Base-by-base conservation (phyloP, 2,797 vertebrate genomes). In the Xiphophorus birchmanni region DNA sequence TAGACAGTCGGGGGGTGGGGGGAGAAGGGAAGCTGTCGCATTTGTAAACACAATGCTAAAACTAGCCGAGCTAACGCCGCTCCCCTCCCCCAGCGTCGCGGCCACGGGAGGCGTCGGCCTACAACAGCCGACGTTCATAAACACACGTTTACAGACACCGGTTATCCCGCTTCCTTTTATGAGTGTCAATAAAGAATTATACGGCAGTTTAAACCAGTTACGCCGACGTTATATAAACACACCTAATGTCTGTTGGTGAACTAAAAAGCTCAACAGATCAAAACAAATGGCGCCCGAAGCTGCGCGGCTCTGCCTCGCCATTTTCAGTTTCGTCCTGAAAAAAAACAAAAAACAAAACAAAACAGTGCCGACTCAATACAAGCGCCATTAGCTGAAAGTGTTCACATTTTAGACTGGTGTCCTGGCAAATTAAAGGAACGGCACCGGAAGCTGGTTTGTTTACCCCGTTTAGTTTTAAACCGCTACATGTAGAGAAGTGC, bases 21-120 rank as follows among this genome's bases (percentile, higher is more conserved):
- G 15, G 2, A 1, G 2, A 10, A 54, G 52, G 23, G 9, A 54
- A 26, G 52, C 23, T 26, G 35, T 17, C 26, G 35, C 8, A 2
- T n/a, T n/a, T 9, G 52, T 21, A 48, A 71, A 72, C 74, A 47
- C n/a, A 13, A n/a, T 21, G 26, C 40, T 58, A 26, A 37, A 26
- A 17, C 26, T 77, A 84, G 72, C 79, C n/a, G 26, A 56, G 29
- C 52, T 35, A 29, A 47, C 26, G 21, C 4, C 11, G 44, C 32
- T 52, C 90, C 93, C 94, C 89, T 86, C 91, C 92, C 92, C 91
- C 88, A 74, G 35, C 4, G 45, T 2, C 7, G 26, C 1, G 40
- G 40, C 32, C 72, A 50, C 5, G 82, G 75, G 85, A 90, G 87
- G 86, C 80, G 88, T 67, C 78, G 44, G 67, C 47, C 73, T 56